These are phyloP conservation scores for Dreissena rostriformis DNA, from an alignment of 1,140 invertebrate genomes.

Conservation along the genomic window DNA sequence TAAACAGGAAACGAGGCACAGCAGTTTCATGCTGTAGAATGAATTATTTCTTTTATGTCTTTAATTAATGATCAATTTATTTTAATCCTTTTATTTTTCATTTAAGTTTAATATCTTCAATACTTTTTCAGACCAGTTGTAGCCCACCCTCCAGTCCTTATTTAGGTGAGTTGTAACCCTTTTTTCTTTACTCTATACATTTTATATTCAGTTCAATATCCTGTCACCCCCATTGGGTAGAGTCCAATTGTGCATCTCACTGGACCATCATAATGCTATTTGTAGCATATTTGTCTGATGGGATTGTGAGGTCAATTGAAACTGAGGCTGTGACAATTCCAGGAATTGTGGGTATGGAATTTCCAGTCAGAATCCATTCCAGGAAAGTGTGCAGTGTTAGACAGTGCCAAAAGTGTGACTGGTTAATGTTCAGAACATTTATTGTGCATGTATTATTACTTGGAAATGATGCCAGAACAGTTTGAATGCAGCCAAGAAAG, in stretches of 20 bases:
- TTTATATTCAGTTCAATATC: not conserved
- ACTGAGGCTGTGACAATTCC: slow-evolving; percentile 42
- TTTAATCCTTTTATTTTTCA: not conserved
- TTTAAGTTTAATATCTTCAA: slow-evolving; percentile 34
- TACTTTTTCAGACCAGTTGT: slow-evolving; percentile 67
- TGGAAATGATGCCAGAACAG: slow-evolving; percentile 45
- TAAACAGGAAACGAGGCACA: too few species aligned
- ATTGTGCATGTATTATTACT: not conserved
- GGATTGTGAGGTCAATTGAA: slow-evolving; percentile 13
- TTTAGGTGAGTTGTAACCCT: slow-evolving; percentile 46
- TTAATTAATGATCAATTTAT: too few species aligned
- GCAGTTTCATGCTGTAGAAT: too few species aligned
- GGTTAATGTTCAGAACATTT: slow-evolving; percentile 11
- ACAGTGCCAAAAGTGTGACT: not conserved
- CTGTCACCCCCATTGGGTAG: too few species aligned
- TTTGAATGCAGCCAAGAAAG: slow-evolving; percentile 54
- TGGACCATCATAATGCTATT: slow-evolving; percentile 26
- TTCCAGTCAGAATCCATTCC: slow-evolving; percentile 20
- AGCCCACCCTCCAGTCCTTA: slow-evolving; percentile 65
- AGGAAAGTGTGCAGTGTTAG: not conserved
- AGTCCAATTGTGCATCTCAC: too few species aligned
- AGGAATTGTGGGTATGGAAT: slow-evolving; percentile 55
- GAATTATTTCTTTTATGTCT: too few species aligned
- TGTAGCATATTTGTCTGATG: slow-evolving; percentile 20
- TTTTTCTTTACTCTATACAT: not conserved